Base-by-base conservation (phyloP, 2,113 vertebrate species). In the Furnarius figulus region DNA sequence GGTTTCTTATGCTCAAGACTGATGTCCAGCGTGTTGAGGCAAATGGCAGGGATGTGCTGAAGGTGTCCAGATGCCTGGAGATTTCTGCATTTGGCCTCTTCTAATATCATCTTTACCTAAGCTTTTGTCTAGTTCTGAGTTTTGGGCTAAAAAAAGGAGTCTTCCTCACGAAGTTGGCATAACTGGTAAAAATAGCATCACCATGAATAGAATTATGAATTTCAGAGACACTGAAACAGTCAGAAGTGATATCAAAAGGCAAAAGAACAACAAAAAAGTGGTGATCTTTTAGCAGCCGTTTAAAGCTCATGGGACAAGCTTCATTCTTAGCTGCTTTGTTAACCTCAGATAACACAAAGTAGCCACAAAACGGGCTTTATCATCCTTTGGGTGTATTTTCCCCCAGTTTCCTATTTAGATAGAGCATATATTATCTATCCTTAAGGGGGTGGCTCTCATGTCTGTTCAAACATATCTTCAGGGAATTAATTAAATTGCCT, bases 401-500 rank as follows among this genome's bases (percentile, higher is more conserved):
- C 4, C 3, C 14, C 19, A 3, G 46, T 77, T n/a, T 86, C 14
- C 30, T 30, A 68, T 71, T 61, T 49, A 47, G 37, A 46, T 14
- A 78, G 68, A 68, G 10, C 39, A 6, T 16, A 55, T 63, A 59
- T 7, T 89, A 46, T 25, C 20, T 82, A 1, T 37, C 23, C 31
- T 56, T 63, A 31, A 49, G 22, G 44, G 39, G 11, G 6, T 44
- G 28, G 14, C 31, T 81, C 47, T 63, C 35, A 17, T 18, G 44
- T 63, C 50, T 90, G 44, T 66, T 86, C 73, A 92, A 84, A 67
- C 71, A 22, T n/a, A 63, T 75, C 40, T 55, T 63, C 39, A 73
- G 39, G 35, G 24, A 87, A 24, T 82, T 67, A 92, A 91, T 87
- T 89, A 86, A 88, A 71, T 31, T 49, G 22, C 22, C 25, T 44